Conservation (phyloP, 2,888 invertebrate genomes). For the Drosophila multiciliata region DNA sequence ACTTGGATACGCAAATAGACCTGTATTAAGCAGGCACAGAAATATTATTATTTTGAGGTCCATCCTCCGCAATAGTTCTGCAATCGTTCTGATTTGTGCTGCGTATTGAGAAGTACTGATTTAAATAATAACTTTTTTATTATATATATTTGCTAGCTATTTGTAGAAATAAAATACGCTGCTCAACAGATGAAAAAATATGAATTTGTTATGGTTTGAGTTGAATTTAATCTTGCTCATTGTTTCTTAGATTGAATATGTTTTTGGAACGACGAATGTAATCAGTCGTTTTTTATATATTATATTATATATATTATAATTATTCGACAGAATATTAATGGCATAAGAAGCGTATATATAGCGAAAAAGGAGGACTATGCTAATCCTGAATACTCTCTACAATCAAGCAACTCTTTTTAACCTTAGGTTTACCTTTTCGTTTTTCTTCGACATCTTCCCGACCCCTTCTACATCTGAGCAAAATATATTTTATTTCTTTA, state of each 20-base stretch:
- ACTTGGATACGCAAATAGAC: neutral
- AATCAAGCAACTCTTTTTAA: too few species aligned
- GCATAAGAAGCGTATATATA: too few species aligned
- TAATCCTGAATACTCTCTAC: too few species aligned
- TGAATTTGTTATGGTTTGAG: too few species aligned
- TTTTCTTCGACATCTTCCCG: neutral
- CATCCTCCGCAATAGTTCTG: neutral
- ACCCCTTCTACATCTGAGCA: neutral
- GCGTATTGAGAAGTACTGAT: neutral
- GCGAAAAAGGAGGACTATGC: too few species aligned
- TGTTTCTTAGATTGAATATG: too few species aligned
- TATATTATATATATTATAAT: neutral
- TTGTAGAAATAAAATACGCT: neutral
- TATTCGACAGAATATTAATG: neutral
- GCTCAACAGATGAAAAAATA: too few species aligned
- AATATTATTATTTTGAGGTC: neutral
- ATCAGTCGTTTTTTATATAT: neutral
- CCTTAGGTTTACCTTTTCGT: too few species aligned
- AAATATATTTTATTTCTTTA: neutral
- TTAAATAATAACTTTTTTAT: neutral
- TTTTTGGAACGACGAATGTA: neutral
- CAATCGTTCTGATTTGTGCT: neutral
- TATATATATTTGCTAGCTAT: neutral
- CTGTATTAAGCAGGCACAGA: neutral
- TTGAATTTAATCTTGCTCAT: too few species aligned